Conservation (phyloP, 2,113 vertebrate genomes). For the Hymenochirus boettgeri region DNA sequence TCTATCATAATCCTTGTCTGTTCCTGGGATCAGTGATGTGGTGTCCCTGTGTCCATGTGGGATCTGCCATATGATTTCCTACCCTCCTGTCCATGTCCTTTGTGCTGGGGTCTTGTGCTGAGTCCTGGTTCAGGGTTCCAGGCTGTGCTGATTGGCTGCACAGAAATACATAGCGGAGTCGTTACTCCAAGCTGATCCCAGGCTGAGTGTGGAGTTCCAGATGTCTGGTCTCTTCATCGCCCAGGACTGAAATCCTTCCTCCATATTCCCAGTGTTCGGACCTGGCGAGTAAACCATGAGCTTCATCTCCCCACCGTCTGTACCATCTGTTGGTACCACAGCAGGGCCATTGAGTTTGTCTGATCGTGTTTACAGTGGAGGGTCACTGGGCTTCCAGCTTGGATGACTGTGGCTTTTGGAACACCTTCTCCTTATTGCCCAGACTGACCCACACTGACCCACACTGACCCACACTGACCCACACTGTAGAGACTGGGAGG, state of each 20-base stretch:
- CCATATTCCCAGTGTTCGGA: background rate
- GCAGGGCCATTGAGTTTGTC: background rate
- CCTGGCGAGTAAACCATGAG: background rate
- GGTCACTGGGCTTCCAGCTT: no score
- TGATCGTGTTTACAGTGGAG: no score
- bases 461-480: no score
- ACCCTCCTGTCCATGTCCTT: no score
- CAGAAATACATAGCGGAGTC: constrained; percentile 24
- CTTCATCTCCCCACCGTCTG: constrained; percentile 4
- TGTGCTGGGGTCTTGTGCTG: constrained; percentile 23
- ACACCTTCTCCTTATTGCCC: background rate
- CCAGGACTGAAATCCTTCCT: background rate
- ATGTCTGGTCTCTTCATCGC: background rate
- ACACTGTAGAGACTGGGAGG: no score
- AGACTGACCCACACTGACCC: no score
- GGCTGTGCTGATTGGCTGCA: constrained; percentile 19
- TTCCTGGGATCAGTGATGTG: no score
- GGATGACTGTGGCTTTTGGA: background rate
- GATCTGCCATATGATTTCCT: no score
- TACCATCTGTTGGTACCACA: constrained; percentile 28
- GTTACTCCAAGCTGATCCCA: background rate
- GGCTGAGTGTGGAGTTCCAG: background rate
- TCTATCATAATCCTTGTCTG: no score
- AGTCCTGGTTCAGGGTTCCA: background rate
- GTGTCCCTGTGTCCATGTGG: no score